These are phyloP conservation scores for Anastrepha ludens DNA, from an alignment of 1,140 invertebrate species.

Conservation along the genomic window DNA sequence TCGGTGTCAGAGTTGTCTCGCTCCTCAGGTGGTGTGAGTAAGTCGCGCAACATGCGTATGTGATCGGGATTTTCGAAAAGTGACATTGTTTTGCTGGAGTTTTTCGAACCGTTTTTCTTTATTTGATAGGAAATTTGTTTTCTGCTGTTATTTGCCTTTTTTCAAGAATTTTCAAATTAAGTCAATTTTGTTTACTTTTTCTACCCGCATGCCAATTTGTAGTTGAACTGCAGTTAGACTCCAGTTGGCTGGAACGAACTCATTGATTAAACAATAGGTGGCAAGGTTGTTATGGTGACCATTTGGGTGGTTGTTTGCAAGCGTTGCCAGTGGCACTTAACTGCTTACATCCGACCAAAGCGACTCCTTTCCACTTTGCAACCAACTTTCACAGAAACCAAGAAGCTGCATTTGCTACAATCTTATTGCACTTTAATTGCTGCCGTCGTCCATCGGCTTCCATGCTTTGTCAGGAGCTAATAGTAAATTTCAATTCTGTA, in stretches of 20 bases:
- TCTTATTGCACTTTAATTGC: too few relatives aligned
- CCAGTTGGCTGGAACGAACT: too few relatives aligned
- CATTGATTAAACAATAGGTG: background rate
- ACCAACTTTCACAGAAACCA: too few relatives aligned
- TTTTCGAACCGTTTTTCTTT: background rate
- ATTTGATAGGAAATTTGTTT: background rate
- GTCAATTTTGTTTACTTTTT: background rate
- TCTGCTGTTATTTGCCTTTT: background rate
- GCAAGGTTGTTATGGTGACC: background rate
- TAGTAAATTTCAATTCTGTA: too few relatives aligned
- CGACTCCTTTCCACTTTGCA: too few relatives aligned
- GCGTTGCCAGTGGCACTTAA: too few relatives aligned
- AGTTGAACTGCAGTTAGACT: background rate
- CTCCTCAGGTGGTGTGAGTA: slow-evolving; percentile 61
- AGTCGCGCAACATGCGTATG: slow-evolving; percentile 62
- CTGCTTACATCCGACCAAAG: too few relatives aligned
- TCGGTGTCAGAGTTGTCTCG: slow-evolving; percentile 62
- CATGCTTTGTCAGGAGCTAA: too few relatives aligned
- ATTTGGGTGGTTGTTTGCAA: too few relatives aligned
- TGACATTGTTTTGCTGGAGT: slow-evolving; percentile 61
- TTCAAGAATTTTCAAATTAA: slow-evolving; percentile 16
- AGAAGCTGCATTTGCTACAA: too few relatives aligned
- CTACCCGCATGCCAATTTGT: background rate
- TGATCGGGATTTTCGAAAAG: slow-evolving; percentile 69
- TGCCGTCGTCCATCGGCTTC: too few relatives aligned